Evolutionary conservation across 2,888 invertebrate genomes (phyloP), one percentile per base, ranked within the genome.

Genomic region (Lissonota sp.): DNA sequence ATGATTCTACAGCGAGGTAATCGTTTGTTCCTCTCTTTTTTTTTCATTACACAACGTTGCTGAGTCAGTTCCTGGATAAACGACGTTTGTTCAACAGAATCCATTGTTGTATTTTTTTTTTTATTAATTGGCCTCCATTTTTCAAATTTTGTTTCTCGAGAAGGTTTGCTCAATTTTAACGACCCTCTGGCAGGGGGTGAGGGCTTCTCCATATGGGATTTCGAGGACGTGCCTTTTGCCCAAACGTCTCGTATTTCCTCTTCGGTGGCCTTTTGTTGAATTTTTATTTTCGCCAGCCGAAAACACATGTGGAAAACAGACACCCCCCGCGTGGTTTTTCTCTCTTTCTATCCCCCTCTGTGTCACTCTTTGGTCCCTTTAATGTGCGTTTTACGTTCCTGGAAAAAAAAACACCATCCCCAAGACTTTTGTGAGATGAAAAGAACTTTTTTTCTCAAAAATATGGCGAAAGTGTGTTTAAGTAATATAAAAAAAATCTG

Each of bases 271-370:
- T 79, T 26, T 79, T 79, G 75, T 74, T 70, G 53, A 39, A 79
- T 79, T 79, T 26, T 79, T 79, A 79, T 79, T 79, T 79, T 75
- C 66, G 74, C 75, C 57, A 39, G 49, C 26, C 26, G 10, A 51
- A 69, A 10, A 78, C 79, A 79, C 73, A 79, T 79, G 79, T 79
- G 79, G 79, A 79, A 79, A 79, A 79, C 70, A 79, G 79, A 75
- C 58, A 70, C 70, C 66, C 74, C 66, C 79, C 67, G 67, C 64
- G 63, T 70, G 58, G 79, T 63, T 74, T 42, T 46, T 46, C 12
- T 55, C 44, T 14, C 64, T 67, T 51, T 44, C 49, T 60, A n/a
- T n/a, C 49, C 14, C 37, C 6, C 37, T 42, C 53, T 10, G 60
- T 72, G 40, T 49, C 16, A n/a, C 37, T 44, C 16, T 44, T 44